Evolutionary conservation across 2,888 invertebrate genomes (phyloP).

Genomic region (Apamea crenata): DNA sequence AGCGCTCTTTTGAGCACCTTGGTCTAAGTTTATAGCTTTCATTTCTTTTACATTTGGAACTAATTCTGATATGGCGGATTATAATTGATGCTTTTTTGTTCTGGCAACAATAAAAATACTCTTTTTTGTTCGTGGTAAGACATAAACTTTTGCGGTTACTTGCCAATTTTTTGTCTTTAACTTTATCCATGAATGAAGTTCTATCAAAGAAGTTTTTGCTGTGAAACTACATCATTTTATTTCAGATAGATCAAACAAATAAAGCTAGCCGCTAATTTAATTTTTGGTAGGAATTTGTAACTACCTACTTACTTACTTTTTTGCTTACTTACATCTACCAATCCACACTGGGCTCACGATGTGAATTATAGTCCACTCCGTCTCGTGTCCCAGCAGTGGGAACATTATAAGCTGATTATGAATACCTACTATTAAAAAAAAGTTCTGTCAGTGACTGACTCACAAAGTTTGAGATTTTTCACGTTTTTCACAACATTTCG

Average conservation of each 20-base stretch:
- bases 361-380: no score
- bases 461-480: neutral
- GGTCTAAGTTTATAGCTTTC: slow-evolving; percentile 17
- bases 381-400: no score
- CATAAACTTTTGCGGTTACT: slow-evolving; percentile 7
- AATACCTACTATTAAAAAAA: neutral
- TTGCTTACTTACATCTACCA: no score
- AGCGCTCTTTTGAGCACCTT: neutral
- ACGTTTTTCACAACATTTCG: no score
- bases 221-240: neutral
- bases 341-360: no score
- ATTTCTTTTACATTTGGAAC: slow-evolving; percentile 43
- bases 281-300: neutral
- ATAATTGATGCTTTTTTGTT: slow-evolving; percentile 26
- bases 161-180: neutral
- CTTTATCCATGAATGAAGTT: neutral
- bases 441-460: neutral
- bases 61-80: slow-evolving; percentile 24
- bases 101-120: slow-evolving; percentile 16
- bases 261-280: neutral
- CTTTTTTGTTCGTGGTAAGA: neutral
- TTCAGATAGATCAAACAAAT: neutral
- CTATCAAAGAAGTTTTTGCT: neutral
- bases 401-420: no score
- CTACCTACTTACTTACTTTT: neutral